Conservation (phyloP, 2,797 vertebrate genomes). For the Okamejei kenojei region DNA sequence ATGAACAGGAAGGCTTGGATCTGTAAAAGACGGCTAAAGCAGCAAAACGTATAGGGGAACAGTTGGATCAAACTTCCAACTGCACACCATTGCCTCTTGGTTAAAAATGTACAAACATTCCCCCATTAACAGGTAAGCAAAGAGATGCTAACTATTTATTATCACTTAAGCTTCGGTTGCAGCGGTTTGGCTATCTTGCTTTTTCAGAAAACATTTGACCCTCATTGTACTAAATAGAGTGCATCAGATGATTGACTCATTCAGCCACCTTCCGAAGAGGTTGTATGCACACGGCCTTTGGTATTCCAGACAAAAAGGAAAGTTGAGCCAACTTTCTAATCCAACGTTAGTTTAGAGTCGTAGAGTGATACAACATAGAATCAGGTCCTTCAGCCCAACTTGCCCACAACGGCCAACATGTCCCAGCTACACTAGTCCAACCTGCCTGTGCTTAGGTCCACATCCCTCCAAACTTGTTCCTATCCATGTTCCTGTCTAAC, state of each 20-base stretch:
- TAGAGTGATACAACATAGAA: too few relatives aligned
- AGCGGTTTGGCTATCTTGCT: background rate
- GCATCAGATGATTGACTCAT: too few relatives aligned
- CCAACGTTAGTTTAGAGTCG: background rate
- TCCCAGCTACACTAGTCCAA: too few relatives aligned
- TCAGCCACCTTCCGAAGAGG: background rate
- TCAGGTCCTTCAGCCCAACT: too few relatives aligned
- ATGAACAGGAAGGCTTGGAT: too few relatives aligned
- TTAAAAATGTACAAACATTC: background rate
- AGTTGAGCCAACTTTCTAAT: background rate
- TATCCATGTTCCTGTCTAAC: too few relatives aligned
- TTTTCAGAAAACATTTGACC: background rate
- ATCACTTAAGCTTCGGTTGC: background rate
- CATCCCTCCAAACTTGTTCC: too few relatives aligned
- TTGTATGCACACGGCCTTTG: background rate
- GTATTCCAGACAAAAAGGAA: background rate
- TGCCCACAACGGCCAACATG: too few relatives aligned
- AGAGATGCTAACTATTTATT: background rate
- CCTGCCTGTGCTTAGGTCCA: too few relatives aligned
- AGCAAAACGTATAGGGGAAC: background rate
- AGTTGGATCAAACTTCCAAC: background rate
- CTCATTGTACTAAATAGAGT: background rate
- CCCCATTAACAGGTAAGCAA: background rate
- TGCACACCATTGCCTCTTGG: background rate
- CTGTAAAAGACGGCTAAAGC: too few relatives aligned